Percentiles rank a stretch among this genome's conserved stretches.
These are phyloP conservation scores for Passer montanus DNA, from an alignment of 2,113 vertebrate species.

Conservation along the genomic window DNA sequence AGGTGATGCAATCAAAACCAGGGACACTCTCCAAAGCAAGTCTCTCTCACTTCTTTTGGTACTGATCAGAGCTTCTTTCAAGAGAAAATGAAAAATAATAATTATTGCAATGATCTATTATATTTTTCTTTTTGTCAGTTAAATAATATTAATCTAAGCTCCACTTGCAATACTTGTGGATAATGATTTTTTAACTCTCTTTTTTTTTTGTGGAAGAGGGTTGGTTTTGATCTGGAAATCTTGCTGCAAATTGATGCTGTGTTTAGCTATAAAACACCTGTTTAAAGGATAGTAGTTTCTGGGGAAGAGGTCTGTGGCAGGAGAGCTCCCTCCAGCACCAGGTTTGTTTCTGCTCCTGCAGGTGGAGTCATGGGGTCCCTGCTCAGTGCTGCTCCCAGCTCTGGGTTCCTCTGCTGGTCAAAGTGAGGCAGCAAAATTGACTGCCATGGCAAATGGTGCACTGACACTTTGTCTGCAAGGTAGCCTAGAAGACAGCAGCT, in stretches of 20 bases:
- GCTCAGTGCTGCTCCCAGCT: not conserved
- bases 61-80: not conserved
- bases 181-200: not conserved
- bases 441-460: not conserved
- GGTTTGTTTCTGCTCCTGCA: not conserved
- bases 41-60: not conserved
- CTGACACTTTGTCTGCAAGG: not conserved
- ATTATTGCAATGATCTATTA: not conserved
- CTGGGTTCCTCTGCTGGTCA: not conserved
- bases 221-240: not conserved
- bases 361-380: not conserved
- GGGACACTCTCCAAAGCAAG: not conserved
- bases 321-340: not conserved
- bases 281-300: not conserved
- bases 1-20: not conserved
- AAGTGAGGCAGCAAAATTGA: rapidly evolving
- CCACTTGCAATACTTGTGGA: not conserved
- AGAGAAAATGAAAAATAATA: not conserved
- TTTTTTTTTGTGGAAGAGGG: not conserved
- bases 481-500: not conserved
- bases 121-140: not conserved
- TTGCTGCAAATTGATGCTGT: not conserved
- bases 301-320: not conserved
- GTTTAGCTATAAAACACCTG: not conserved
- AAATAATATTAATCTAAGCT: not conserved